phyloP scores from a whole-genome alignment of 2,888 invertebrate genomes.

The Drosophila yooni region DNA sequence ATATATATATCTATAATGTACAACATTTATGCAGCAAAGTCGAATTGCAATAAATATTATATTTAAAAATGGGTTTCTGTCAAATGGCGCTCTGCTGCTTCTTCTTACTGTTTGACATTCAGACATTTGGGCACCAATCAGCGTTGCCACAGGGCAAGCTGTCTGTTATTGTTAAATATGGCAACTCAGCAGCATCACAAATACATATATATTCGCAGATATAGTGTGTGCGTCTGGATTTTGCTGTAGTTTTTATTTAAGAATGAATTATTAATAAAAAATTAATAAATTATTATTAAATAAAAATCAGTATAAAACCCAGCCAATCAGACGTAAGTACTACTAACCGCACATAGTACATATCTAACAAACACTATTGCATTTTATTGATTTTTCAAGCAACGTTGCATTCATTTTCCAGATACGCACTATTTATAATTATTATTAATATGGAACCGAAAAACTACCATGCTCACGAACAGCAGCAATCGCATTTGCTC shows the following conservation, averaged over 20 bases:
- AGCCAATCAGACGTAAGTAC: constrained; percentile 69
- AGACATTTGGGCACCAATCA: background rate
- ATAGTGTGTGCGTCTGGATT: constrained; percentile 58
- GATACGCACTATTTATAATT: constrained; percentile 52
- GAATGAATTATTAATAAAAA: constrained; percentile 80
- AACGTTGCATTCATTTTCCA: constrained; percentile 37
- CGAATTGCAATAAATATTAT: constrained; percentile 58
- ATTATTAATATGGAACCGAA: constrained; percentile 62
- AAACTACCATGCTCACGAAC: constrained; percentile 46
- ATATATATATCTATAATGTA: constrained; percentile 66
- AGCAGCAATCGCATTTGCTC: constrained; percentile 31
- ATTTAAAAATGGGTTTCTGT: constrained; percentile 19
- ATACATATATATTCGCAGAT: constrained; percentile 42
- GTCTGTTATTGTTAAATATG: constrained; percentile 45
- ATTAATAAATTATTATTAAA: constrained; percentile 84
- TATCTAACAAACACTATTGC: background rate
- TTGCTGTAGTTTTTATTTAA: constrained; percentile 84
- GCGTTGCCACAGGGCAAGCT: constrained; percentile 48
- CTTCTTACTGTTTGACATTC: constrained; percentile 23
- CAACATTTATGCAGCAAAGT: constrained; percentile 48
- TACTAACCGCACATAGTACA: background rate
- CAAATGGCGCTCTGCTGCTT: constrained; percentile 9
- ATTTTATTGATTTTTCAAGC: constrained; percentile 55
- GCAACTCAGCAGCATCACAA: constrained; percentile 42
- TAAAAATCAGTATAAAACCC: constrained; percentile 83